Base-by-base conservation (phyloP, 2,113 vertebrate genomes). In the Tinamus guttatus region DNA sequence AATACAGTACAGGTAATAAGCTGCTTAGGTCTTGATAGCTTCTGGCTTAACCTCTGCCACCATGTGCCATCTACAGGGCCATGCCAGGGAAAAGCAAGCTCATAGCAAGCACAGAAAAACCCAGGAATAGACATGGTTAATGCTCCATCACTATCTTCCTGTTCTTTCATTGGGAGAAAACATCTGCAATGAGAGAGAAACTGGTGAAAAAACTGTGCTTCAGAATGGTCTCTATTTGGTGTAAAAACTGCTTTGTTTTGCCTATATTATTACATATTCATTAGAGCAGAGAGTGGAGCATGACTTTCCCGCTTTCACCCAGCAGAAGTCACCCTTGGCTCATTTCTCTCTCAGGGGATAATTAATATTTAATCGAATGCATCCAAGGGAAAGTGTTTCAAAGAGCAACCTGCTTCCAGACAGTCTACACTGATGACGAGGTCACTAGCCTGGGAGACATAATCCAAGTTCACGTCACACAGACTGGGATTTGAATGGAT, bases 291-390 rank as follows among this genome's bases (percentile, higher is more conserved):
- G 38, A 67, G 49, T 56, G 27, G 40, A 90, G 60, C 5, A 9
- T 49, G n/a, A 38, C 21, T 87, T 95, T 96, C 25, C 51, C 62
- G n/a, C 73, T 71, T 92, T 47, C 30, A 52, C 58, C 91, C 89
- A 89, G 86, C 45, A 96, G 94, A 81, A 95, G 89, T 94, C 95
- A 92, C 56, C 22, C 51, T 96, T 36, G 88, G 17, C 34, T 13
- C 69, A 36, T 25, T 54, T 59, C 64, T 82, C 86, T 38, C 65
- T 77, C 28, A 30, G 25, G 51, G 41, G 47, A 79, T 30, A 86
- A 43, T 67, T 65, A 58, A n/a, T 71, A 51, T 88, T 75, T 94
- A 78, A 78, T 67, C 51, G 51, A 70, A 21, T 51, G 60, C 19
- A 60, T 78, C 51, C 32, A 75, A 70, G 13, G 5, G 16, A 5